Base-by-base conservation (phyloP, 2,888 invertebrate genomes). In the Leptopterna dolabrata region DNA sequence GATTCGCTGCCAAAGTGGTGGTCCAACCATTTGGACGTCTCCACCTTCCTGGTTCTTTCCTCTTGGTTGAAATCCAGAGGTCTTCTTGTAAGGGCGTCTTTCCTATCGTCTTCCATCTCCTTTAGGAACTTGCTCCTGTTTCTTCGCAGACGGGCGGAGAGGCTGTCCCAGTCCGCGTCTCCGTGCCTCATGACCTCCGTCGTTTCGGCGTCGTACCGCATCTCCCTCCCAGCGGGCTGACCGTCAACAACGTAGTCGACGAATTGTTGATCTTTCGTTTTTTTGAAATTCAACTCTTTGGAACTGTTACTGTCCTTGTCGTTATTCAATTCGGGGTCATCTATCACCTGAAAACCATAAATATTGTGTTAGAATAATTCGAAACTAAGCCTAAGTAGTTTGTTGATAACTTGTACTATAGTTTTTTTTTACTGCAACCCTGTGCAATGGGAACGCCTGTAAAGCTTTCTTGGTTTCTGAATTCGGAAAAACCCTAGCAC, bases 1-100 rank as follows among this genome's bases (percentile, higher is more conserved):
- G 96, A 96, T 89, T 96, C 96, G 91, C 96, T 96, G 82, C 97
- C 97, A 91, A 97, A 97, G 92, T 97, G 97, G 91, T 96, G 96
- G 91, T 97, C 97, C 85, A 97, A 93, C 97, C 97, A 97, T 92
- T 97, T 97, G 89, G 96, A 96, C 0, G 97, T 97, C 93, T 97
- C 97, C 89, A 95, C 95, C 92, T 97, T 97, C 88, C 97, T 94
- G 7, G 97, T 97, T 92, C 97, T 96, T 92, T 97, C 97, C 91
- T 97, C 97, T 91, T 96, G 95, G 91, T 97, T 96, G 90, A 96
- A 95, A 92, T 97, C 96, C 89, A 97, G 92, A 0, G 97, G 96
- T 86, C 95, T 95, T 91, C 95, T 95, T 55, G 96, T 95, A 90
- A 96, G 93, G 4, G 95, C 96, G 92, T 97, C 97, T 92, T 96